phyloP scores from a whole-genome alignment of 2,797 vertebrate species.

The Salarias fasciatus region DNA sequence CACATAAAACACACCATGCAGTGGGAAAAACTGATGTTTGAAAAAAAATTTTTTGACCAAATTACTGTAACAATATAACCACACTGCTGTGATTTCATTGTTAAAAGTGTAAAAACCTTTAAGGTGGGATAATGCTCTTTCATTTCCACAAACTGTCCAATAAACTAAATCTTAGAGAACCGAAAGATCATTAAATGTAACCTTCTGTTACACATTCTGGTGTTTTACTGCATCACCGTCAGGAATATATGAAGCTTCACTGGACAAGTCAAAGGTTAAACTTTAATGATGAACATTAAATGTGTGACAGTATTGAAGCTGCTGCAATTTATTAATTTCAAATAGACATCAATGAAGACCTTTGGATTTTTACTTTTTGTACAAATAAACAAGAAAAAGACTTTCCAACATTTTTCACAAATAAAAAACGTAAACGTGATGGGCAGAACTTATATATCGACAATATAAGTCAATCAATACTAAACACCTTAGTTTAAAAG shows the following conservation, averaged over 20 bases:
- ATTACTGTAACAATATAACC: background rate
- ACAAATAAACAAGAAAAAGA: too few relatives aligned
- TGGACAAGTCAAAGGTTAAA: slow-evolving; percentile 34
- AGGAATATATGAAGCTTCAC: slow-evolving; percentile 48
- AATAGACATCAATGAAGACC: background rate
- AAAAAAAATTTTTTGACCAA: background rate
- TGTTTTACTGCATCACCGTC: slow-evolving; percentile 37
- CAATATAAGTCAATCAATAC: too few relatives aligned
- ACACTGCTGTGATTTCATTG: slow-evolving; percentile 18
- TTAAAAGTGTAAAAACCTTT: slow-evolving; percentile 22
- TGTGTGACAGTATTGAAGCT: background rate
- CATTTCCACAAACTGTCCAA: slow-evolving; percentile 64
- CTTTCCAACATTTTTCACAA: too few relatives aligned
- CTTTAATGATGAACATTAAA: slow-evolving; percentile 42
- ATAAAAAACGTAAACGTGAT: too few relatives aligned
- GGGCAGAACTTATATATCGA: too few relatives aligned
- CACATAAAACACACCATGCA: background rate
- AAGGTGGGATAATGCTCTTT: slow-evolving; percentile 35
- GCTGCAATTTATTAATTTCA: slow-evolving; percentile 1
- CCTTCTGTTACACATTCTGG: slow-evolving; percentile 30
- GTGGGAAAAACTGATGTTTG: too few relatives aligned
- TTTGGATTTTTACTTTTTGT: too few relatives aligned
- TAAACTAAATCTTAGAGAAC: slow-evolving; percentile 63
- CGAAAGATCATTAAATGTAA: slow-evolving; percentile 67
- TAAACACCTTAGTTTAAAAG: too few relatives aligned